phyloP scores from a whole-genome alignment of 2,888 invertebrate genomes.

The Stegophylla sp. region DNA sequence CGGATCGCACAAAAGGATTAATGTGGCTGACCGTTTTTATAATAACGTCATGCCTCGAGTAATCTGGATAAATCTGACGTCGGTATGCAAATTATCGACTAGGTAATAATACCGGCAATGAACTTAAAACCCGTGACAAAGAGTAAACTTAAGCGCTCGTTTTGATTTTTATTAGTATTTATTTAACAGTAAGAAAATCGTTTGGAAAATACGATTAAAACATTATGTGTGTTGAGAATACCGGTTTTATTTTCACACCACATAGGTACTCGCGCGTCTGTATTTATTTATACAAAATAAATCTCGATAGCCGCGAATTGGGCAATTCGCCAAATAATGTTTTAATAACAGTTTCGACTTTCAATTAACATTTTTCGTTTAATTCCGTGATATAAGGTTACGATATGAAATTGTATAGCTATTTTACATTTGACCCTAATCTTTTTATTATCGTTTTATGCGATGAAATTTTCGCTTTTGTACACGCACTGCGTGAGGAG shows the following conservation, averaged over 20 bases:
- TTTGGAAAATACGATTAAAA: constrained; percentile 45
- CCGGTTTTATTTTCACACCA: constrained; percentile 26
- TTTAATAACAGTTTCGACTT: constrained; percentile 43
- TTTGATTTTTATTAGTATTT: constrained; percentile 37
- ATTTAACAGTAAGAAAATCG: constrained; percentile 24
- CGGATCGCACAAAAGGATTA: neutral
- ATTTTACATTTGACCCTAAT: neutral
- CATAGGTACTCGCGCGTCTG: constrained; percentile 7
- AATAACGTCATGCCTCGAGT: constrained; percentile 29
- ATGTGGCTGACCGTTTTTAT: neutral
- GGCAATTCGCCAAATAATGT: constrained; percentile 43
- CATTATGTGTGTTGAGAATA: constrained; percentile 5
- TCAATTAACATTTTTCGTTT: constrained; percentile 47
- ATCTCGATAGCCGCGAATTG: constrained; percentile 29
- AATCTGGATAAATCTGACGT: constrained; percentile 37
- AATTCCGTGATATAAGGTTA: constrained; percentile 27
- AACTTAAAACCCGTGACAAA: constrained; percentile 20
- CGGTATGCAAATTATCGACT: constrained; percentile 36
- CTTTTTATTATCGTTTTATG: neutral
- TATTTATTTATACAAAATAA: constrained; percentile 41
- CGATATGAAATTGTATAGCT: constrained; percentile 28
- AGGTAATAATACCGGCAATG: constrained; percentile 8
- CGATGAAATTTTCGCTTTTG: neutral
- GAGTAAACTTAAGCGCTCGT: neutral
- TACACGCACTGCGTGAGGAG: no score